phyloP scores from a whole-genome alignment of 2,797 vertebrate genomes.

The Eospalax fontanierii region DNA sequence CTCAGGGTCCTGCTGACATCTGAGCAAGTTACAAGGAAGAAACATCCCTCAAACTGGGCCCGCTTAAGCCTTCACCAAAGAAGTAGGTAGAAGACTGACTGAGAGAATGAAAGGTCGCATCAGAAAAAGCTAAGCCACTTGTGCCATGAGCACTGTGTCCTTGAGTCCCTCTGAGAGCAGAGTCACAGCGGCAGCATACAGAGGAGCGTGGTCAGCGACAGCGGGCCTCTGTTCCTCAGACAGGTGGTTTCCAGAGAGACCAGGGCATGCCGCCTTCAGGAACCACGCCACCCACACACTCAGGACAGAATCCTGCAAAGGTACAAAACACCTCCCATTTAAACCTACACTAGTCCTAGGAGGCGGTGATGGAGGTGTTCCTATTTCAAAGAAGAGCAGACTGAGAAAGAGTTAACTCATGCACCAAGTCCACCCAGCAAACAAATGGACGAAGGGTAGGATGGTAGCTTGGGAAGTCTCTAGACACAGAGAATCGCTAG shows the following conservation, averaged over 20 bases:
- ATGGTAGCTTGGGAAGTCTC: neutral
- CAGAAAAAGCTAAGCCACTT: neutral
- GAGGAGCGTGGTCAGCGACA: neutral
- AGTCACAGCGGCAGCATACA: neutral
- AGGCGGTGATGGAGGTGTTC: neutral
- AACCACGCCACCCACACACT: neutral
- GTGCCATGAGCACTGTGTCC: neutral
- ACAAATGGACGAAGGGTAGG: neutral
- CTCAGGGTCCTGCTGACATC: neutral
- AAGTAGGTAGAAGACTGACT: neutral
- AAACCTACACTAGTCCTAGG: neutral
- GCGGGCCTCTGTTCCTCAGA: rapidly evolving
- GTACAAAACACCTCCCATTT: neutral
- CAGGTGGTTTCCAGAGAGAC: neutral
- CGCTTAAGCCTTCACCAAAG: neutral
- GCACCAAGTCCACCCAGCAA: no score
- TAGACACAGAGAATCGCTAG: neutral
- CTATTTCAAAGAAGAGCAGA: neutral
- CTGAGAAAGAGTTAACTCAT: neutral
- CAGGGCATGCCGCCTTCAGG: neutral
- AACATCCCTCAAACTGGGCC: neutral
- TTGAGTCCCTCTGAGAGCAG: neutral
- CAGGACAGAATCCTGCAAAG: rapidly evolving
- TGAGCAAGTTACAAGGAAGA: neutral
- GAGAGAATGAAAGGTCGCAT: neutral